Percentiles rank a stretch among this genome's conserved stretches.
phyloP scores from a whole-genome alignment of 2,797 vertebrate species.

The Hybognathus amarus region DNA sequence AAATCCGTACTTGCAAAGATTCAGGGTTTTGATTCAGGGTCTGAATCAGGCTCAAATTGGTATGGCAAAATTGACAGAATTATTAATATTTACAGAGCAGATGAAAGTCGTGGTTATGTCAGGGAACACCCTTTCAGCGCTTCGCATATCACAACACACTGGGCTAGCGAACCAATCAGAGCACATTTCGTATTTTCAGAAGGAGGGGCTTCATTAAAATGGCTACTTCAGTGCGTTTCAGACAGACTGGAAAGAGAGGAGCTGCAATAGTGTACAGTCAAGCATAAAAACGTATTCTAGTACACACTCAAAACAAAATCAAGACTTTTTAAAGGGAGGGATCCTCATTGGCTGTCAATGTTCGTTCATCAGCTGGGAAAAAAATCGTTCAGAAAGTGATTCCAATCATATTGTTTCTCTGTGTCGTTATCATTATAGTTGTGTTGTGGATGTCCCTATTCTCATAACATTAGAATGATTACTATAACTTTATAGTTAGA shows the following conservation, averaged over 20 bases:
- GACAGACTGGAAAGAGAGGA: background rate
- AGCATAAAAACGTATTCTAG: background rate
- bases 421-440: background rate
- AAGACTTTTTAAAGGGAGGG: background rate
- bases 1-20: background rate
- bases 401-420: background rate
- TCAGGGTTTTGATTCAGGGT: no score
- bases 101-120: background rate
- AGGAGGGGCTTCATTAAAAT: background rate
- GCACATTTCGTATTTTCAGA: background rate
- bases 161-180: background rate
- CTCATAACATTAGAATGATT: background rate
- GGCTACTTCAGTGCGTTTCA: no score
- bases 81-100: background rate
- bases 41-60: background rate
- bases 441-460: background rate
- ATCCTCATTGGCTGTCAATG: background rate
- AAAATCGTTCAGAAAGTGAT: background rate
- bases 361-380: background rate
- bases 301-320: background rate
- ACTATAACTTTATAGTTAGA: background rate
- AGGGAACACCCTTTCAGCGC: background rate
- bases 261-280: background rate
- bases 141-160: no score
- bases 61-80: background rate